These are phyloP conservation scores for Drosophila greeni DNA, from an alignment of 2,888 invertebrate genomes.

Conservation along the genomic window DNA sequence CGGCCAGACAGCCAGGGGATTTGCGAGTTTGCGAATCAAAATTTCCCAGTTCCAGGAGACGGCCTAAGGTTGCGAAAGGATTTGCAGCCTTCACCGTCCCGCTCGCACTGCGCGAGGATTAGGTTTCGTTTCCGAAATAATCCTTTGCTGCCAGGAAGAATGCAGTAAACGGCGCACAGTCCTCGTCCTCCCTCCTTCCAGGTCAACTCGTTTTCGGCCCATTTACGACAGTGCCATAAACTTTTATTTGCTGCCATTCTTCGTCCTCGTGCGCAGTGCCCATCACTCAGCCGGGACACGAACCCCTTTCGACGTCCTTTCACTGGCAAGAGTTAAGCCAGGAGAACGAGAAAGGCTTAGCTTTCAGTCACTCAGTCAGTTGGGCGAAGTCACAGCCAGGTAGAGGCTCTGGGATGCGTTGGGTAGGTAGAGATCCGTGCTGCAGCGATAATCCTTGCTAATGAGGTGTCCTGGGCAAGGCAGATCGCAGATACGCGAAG, in stretches of 20 bases:
- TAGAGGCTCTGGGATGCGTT: conserved; percentile 26
- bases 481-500: conserved; percentile 9
- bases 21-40: conserved; percentile 40
- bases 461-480: conserved; percentile 65
- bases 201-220: conserved; percentile 46
- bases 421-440: conserved; percentile 6
- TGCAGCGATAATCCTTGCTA: conserved; percentile 69
- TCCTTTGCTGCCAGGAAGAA: conserved; percentile 74
- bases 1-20: conserved; percentile 25
- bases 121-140: conserved; percentile 64
- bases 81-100: conserved; percentile 47
- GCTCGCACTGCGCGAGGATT: conserved; percentile 41
- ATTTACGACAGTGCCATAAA: conserved; percentile 60
- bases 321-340: conserved; percentile 60
- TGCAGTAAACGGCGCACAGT: conserved; percentile 53
- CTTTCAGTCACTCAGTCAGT: conserved; percentile 58
- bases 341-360: conserved; percentile 62
- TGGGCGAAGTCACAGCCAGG: conserved; percentile 53
- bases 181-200: conserved; percentile 6
- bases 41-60: conserved; percentile 41
- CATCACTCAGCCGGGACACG: conserved; percentile 48
- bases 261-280: conserved; percentile 59
- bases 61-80: conserved; percentile 61
- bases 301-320: conserved; percentile 58
- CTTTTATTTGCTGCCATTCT: conserved; percentile 69